These are phyloP conservation scores for Myathropa florea DNA, from an alignment of 2,888 invertebrate species.

Conservation along the genomic window DNA sequence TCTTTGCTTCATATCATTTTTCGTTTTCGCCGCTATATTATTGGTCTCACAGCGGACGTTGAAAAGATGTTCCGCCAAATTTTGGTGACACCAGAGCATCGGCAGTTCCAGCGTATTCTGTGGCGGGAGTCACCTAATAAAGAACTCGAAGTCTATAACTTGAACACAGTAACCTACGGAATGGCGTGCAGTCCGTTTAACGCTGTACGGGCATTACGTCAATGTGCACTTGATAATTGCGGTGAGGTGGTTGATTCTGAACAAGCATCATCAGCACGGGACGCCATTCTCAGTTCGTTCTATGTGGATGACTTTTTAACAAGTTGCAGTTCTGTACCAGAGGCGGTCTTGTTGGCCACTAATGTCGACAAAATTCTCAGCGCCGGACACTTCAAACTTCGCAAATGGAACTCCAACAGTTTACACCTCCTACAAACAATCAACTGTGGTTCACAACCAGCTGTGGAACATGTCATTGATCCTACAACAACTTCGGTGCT, in stretches of 20 bases:
- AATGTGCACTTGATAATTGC: constrained; percentile 34
- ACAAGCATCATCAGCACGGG: constrained; percentile 12
- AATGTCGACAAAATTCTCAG: constrained; percentile 19
- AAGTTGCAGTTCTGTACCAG: constrained; percentile 10
- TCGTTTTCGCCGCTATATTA: constrained; percentile 15
- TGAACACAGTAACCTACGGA: constrained; percentile 40
- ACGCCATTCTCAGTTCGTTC: constrained; percentile 26
- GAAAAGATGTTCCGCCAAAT: constrained; percentile 48
- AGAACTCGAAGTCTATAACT: not conserved
- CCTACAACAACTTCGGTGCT: not conserved
- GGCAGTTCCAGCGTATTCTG: constrained; percentile 3
- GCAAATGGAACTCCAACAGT: constrained; percentile 28
- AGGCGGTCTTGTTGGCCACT: not conserved
- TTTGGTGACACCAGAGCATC: constrained; percentile 11
- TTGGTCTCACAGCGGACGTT: constrained; percentile 38
- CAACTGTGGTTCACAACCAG: not conserved
- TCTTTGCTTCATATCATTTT: constrained; percentile 16
- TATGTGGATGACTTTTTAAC: constrained; percentile 38
- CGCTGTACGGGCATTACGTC: constrained; percentile 44
- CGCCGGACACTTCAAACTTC: constrained; percentile 1
- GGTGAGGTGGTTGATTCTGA: constrained; percentile 13
- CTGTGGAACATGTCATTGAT: constrained; percentile 2
- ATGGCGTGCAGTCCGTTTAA: constrained; percentile 36
- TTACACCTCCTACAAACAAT: not conserved
- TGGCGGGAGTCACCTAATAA: constrained; percentile 25